These are phyloP conservation scores for Nomada hirtipes DNA, from an alignment of 2,888 invertebrate species.

Conservation along the genomic window DNA sequence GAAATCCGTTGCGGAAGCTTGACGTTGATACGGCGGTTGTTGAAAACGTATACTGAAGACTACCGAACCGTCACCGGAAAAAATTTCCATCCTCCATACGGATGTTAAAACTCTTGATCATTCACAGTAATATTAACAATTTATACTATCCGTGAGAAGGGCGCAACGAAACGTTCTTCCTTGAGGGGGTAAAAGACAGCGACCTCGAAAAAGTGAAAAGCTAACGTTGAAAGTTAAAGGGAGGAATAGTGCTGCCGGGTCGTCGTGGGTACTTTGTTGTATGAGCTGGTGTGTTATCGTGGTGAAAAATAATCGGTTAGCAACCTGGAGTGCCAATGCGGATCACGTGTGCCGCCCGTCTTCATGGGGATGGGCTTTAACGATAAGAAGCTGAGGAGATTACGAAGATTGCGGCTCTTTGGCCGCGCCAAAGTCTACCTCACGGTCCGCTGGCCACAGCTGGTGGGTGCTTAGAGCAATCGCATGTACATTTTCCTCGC, in stretches of 20 bases:
- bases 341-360: slow-evolving; percentile 82
- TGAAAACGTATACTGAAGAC: not conserved
- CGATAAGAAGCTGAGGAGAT: slow-evolving; percentile 86
- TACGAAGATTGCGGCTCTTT: slow-evolving; percentile 86
- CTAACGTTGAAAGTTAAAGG: not conserved
- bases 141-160: not conserved
- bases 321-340: slow-evolving; percentile 83
- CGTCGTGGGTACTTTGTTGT: slow-evolving; percentile 48
- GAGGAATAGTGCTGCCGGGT: slow-evolving; percentile 17
- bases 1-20: not conserved
- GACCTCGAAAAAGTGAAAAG: slow-evolving; percentile 10
- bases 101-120: not conserved
- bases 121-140: not conserved
- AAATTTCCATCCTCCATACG: not conserved
- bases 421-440: slow-evolving; percentile 87
- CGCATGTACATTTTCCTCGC: slow-evolving; percentile 55
- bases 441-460: slow-evolving; percentile 87
- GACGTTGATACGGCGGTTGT: not conserved
- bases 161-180: slow-evolving; percentile 32
- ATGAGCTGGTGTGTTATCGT: slow-evolving; percentile 71
- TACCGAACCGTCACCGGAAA: not conserved
- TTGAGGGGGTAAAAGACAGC: not conserved
- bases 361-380: slow-evolving; percentile 85
- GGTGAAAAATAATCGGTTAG: slow-evolving; percentile 70
- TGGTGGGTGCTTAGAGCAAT: slow-evolving; percentile 83